Conservation (phyloP, 2,113 vertebrate genomes). For the Oryzias melastigma region DNA sequence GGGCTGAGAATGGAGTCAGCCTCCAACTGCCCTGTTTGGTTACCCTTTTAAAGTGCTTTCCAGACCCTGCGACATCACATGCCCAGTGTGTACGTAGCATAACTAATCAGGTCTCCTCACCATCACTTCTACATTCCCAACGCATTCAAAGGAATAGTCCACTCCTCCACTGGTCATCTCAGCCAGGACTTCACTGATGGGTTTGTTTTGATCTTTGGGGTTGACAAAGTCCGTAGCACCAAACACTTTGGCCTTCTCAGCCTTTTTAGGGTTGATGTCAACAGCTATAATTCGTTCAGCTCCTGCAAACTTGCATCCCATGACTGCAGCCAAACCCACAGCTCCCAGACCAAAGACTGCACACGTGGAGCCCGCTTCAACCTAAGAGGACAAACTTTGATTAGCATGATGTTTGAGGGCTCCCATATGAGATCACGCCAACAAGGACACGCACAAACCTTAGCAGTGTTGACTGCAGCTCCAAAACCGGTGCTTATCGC, state of each 20-base stretch:
- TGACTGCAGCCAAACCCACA: slow-evolving; percentile 83
- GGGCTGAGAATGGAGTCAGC: too few species aligned
- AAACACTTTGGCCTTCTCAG: slow-evolving; percentile 78
- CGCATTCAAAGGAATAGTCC: slow-evolving; percentile 81
- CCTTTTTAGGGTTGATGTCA: slow-evolving; percentile 82
- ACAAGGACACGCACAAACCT: slow-evolving; percentile 56
- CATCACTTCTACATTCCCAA: slow-evolving; percentile 77
- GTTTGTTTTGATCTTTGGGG: slow-evolving; percentile 74
- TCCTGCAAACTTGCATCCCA: slow-evolving; percentile 82
- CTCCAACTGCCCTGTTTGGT: too few species aligned
- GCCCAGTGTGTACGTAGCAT: not conserved
- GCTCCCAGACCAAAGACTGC: slow-evolving; percentile 84
- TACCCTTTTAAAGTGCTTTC: too few species aligned
- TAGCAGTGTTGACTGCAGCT: slow-evolving; percentile 82
- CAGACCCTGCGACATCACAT: too few species aligned
- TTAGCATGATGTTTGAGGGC: too few species aligned
- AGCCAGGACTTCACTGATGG: slow-evolving; percentile 75
- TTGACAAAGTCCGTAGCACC: slow-evolving; percentile 82
- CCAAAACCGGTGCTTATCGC: slow-evolving; percentile 84
- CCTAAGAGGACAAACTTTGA: not conserved
- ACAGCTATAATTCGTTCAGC: slow-evolving; percentile 80
- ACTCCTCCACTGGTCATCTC: slow-evolving; percentile 81
- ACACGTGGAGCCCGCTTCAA: slow-evolving; percentile 76
- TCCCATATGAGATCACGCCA: too few species aligned
- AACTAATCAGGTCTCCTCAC: slow-evolving; percentile 48